phyloP scores from a whole-genome alignment of 2,113 vertebrate species.

The Pseudorectes ferrugineus region DNA sequence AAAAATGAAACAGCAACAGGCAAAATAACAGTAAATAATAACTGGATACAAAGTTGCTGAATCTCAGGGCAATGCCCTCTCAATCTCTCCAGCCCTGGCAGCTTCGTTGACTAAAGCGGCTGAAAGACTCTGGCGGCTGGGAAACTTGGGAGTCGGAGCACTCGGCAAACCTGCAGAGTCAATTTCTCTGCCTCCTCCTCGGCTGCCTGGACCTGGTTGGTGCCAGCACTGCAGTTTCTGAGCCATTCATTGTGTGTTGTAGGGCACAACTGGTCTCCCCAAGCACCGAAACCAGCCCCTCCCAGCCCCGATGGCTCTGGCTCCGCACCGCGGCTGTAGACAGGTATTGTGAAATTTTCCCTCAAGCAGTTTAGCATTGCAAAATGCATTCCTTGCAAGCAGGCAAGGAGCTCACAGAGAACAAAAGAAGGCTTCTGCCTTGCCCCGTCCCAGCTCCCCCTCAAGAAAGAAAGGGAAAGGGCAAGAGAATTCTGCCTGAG shows the following conservation, averaged over 20 bases:
- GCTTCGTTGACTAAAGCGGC: rapidly evolving
- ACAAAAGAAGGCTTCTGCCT: not conserved
- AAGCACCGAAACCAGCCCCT: rapidly evolving
- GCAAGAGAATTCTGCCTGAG: not conserved
- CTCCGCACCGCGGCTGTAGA: rapidly evolving
- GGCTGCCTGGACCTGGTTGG: not conserved
- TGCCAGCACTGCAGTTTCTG: not conserved
- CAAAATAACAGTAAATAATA: not conserved
- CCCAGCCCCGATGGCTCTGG: not conserved
- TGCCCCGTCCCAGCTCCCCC: not conserved
- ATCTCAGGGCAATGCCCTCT: not conserved
- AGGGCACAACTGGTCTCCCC: not conserved
- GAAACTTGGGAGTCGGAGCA: not conserved
- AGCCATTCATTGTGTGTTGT: not conserved
- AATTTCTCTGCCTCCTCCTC: not conserved
- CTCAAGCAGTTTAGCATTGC: not conserved
- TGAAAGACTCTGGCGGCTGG: rapidly evolving
- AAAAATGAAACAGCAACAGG: not conserved
- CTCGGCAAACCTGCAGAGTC: too few species aligned
- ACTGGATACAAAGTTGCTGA: not conserved
- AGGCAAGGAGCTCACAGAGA: not conserved
- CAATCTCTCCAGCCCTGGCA: not conserved
- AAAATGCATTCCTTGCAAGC: not conserved
- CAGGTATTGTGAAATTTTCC: not conserved
- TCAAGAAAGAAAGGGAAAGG: not conserved